Conservation (phyloP, 2,113 vertebrate genomes). For the Clarias macrocephalus region DNA sequence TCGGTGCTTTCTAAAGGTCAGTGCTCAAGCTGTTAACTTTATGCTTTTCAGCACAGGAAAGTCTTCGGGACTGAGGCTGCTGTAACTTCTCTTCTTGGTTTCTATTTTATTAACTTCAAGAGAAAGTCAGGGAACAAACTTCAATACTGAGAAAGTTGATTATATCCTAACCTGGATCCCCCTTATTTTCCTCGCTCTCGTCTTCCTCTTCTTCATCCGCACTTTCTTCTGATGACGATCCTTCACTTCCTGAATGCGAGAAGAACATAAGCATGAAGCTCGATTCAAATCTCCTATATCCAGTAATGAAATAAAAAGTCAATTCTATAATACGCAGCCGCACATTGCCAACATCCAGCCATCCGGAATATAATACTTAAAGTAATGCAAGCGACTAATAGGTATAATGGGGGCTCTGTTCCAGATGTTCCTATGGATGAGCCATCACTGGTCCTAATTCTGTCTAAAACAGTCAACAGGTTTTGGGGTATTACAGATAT, state of each 20-base stretch:
- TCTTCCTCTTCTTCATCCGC: slow-evolving; percentile 61
- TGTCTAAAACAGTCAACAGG: too few relatives aligned
- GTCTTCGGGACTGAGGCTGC: background rate
- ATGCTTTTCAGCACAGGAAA: background rate
- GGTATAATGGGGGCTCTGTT: too few relatives aligned
- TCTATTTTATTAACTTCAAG: too few relatives aligned
- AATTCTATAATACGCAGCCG: too few relatives aligned
- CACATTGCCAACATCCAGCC: too few relatives aligned
- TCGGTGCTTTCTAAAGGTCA: background rate
- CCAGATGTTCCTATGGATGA: too few relatives aligned
- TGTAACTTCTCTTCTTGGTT: background rate
- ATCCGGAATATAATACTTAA: too few relatives aligned
- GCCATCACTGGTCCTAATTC: too few relatives aligned
- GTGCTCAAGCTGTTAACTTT: background rate
- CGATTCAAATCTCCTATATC: too few relatives aligned
- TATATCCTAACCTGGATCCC: slow-evolving; percentile 59
- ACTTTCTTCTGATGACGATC: slow-evolving; percentile 66
- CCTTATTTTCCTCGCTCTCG: slow-evolving; percentile 58
- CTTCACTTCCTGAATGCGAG: slow-evolving; percentile 59
- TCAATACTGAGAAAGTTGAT: background rate
- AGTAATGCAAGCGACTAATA: too few relatives aligned
- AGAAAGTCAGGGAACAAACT: background rate
- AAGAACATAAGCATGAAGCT: background rate
- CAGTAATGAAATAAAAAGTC: too few relatives aligned
- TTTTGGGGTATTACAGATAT: too few relatives aligned